Conservation (phyloP, 2,888 invertebrate genomes). For the Nemotelus pantherinus region DNA sequence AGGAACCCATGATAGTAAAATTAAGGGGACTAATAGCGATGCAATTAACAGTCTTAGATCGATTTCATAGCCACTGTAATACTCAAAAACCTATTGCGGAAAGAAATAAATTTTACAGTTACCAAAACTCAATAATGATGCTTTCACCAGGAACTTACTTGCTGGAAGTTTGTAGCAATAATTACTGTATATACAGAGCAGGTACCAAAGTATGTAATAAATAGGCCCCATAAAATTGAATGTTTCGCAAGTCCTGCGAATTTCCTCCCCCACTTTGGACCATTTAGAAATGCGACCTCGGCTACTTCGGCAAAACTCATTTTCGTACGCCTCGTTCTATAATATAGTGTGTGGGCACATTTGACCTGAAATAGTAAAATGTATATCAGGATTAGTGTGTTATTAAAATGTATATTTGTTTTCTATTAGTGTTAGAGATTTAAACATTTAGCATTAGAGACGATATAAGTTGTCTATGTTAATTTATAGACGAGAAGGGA, state of each 20-base stretch:
- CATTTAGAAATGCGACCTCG: conserved; percentile 80
- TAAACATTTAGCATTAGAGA: no score
- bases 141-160: conserved; percentile 63
- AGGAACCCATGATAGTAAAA: conserved; percentile 85
- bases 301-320: conserved; percentile 91
- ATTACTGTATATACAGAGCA: conserved; percentile 97
- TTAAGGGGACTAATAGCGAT: conserved; percentile 75
- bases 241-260: conserved; percentile 68
- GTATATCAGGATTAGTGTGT: background rate
- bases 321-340: conserved; percentile 73
- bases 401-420: background rate
- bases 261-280: conserved; percentile 74
- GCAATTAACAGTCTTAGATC: conserved; percentile 74
- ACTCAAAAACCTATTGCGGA: conserved; percentile 19
- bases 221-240: conserved; percentile 67
- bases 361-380: conserved; percentile 71
- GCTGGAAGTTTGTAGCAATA: conserved; percentile 83
- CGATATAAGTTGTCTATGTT: no score
- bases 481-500: no score
- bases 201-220: conserved; percentile 94
- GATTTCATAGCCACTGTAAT: conserved; percentile 60
- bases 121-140: background rate
- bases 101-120: background rate
- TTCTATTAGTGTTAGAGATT: background rate
- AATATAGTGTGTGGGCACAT: conserved; percentile 83